Percentiles rank a stretch among this genome's conserved stretches.
Conservation (phyloP, 2,797 vertebrate species). For the Cossypha heuglini region DNA sequence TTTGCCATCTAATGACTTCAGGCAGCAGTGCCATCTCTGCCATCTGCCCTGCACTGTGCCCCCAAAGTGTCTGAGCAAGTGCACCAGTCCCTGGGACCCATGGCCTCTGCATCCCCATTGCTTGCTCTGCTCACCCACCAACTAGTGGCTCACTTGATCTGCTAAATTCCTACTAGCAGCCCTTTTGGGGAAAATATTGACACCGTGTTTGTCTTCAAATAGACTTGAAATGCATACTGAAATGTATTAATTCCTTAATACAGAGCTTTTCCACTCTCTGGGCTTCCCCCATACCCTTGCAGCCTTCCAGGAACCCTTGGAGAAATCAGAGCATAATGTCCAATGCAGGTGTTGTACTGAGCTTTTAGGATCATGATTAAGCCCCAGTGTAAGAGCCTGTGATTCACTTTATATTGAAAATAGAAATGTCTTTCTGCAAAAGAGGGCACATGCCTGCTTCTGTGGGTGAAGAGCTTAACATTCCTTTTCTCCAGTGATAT, state of each 20-base stretch:
- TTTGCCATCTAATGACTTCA: neutral
- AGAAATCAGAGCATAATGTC: neutral
- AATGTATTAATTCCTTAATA: neutral
- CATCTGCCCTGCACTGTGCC: neutral
- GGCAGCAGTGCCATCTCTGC: neutral
- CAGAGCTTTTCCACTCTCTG: neutral
- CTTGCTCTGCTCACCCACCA: neutral
- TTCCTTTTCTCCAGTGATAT: neutral
- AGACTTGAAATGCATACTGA: neutral
- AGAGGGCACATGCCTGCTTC: neutral
- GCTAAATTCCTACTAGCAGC: neutral
- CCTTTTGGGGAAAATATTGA: neutral
- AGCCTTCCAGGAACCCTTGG: neutral
- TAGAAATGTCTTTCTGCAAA: neutral
- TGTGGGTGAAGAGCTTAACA: neutral
- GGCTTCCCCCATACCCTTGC: neutral
- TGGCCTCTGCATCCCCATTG: fast-evolving
- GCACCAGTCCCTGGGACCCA: neutral
- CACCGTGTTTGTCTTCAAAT: neutral
- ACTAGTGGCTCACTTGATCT: neutral
- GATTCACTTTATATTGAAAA: neutral
- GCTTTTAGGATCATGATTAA: neutral
- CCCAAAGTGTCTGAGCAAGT: neutral
- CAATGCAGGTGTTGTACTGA: neutral
- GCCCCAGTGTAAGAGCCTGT: neutral